Conservation (phyloP, 2,888 invertebrate species). For the Melinaea marsaeus region DNA sequence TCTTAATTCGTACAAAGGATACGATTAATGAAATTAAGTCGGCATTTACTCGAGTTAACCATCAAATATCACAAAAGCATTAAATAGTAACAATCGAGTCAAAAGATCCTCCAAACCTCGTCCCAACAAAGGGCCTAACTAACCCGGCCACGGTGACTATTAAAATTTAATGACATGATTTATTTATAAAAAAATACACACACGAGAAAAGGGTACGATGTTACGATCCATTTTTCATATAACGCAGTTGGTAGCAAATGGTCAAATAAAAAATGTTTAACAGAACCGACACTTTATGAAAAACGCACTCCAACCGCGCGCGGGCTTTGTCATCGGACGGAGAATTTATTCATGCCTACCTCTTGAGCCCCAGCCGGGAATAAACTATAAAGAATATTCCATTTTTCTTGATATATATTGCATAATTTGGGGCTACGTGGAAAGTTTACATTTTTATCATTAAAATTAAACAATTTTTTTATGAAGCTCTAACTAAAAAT, state of each 20-base stretch:
- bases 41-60: slow-evolving; percentile 73
- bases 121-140: slow-evolving; percentile 73
- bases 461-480: slow-evolving; percentile 2
- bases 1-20: slow-evolving; percentile 74
- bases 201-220: slow-evolving; percentile 74
- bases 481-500: too few relatives aligned
- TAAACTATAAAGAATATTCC: slow-evolving; percentile 73
- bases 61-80: slow-evolving; percentile 65
- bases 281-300: slow-evolving; percentile 76
- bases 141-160: slow-evolving; percentile 73
- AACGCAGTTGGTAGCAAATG: slow-evolving; percentile 79
- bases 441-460: slow-evolving; percentile 41
- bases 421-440: slow-evolving; percentile 49
- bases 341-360: slow-evolving; percentile 73
- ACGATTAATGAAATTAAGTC: slow-evolving; percentile 78
- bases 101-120: slow-evolving; percentile 63
- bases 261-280: slow-evolving; percentile 76
- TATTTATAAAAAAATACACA: slow-evolving; percentile 62
- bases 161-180: slow-evolving; percentile 79
- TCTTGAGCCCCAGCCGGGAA: slow-evolving; percentile 72
- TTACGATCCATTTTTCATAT: slow-evolving; percentile 77
- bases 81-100: slow-evolving; percentile 75
- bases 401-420: slow-evolving; percentile 73
- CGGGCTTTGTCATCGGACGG: slow-evolving; percentile 72
- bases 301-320: slow-evolving; percentile 66